Evolutionary conservation across 1,140 invertebrate genomes (phyloP).

Genomic region (Zelostemma sp.): DNA sequence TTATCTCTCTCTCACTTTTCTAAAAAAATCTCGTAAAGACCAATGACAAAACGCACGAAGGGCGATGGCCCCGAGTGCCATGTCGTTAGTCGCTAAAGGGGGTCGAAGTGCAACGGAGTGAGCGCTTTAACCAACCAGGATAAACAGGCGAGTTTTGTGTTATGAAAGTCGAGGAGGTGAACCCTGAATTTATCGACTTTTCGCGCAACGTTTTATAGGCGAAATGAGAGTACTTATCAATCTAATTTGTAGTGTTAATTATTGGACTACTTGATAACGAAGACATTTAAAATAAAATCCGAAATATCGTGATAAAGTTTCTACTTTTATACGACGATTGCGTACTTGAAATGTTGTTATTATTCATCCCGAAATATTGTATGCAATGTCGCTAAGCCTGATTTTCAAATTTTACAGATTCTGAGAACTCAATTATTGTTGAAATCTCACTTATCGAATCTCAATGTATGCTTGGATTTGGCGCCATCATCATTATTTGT

Average conservation of each 20-base stretch:
- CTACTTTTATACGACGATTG: no score
- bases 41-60: constrained; percentile 8
- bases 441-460: no score
- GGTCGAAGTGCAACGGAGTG: background rate
- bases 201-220: constrained; percentile 6
- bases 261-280: no score
- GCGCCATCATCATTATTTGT: no score
- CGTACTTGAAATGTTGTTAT: no score
- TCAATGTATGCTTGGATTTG: no score
- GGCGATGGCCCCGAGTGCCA: constrained; percentile 10
- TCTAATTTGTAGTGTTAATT: background rate
- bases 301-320: no score
- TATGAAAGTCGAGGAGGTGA: constrained; percentile 7
- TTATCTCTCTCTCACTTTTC: background rate
- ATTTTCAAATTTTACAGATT: no score
- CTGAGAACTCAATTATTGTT: no score
- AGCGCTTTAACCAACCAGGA: background rate
- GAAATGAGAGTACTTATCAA: background rate
- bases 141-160: background rate
- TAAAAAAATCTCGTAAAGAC: constrained; percentile 10
- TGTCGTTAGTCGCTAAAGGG: background rate
- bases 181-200: constrained; percentile 7
- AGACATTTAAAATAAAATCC: no score
- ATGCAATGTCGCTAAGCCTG: no score
- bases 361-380: no score